Evolutionary conservation across 2,113 vertebrate species (phyloP), one percentile per base, ranked within the genome.

Genomic region (Crypturellus undulatus): DNA sequence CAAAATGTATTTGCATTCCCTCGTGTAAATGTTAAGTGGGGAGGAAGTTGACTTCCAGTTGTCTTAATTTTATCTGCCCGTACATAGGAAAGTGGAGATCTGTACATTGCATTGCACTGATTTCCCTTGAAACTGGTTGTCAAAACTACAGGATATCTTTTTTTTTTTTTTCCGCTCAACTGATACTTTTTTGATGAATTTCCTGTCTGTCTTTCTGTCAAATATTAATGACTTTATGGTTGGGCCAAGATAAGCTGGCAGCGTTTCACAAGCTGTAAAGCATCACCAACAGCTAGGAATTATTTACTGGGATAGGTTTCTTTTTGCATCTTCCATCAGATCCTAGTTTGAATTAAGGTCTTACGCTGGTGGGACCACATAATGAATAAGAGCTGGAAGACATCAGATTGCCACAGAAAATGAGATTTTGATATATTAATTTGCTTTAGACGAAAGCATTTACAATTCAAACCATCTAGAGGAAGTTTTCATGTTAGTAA

Each of bases 161-260:
- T 42, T 38, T 75, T 42, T 38, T 89, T 89, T 75, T 42, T 90
- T 87, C 12, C 28, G 7, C 18, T 76, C n/a, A 63, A 45, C 30
- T 87, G 65, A 26, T 34, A 40, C 7, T 76, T 86, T 87, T 75
- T 10, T 8, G 18, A 8, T 68, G 12, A 32, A 75, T 84, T 90
- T 94, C 69, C 65, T 82, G 51, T 28, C 59, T 94, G 71, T 79
- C n/a, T n/a, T 87, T 84, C 92, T 92, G 62, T 82, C n/a, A 58
- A 58, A 6, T 81, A 28, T 65, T 86, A 21, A 52, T 22, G 14
- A 60, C 67, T 16, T 84, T 49, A 60, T 63, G 79, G 51, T 51
- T 88, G 24, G n/a, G 26, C 12, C 42, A 67, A 56, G 68, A 58
- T 80, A 36, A 73, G 14, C 26, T 85, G 68, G 12, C 70, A 2